Evolutionary conservation across 1,140 invertebrate species (phyloP), one percentile per base, ranked within the genome.

Genomic region (Eubasilissa regina): DNA sequence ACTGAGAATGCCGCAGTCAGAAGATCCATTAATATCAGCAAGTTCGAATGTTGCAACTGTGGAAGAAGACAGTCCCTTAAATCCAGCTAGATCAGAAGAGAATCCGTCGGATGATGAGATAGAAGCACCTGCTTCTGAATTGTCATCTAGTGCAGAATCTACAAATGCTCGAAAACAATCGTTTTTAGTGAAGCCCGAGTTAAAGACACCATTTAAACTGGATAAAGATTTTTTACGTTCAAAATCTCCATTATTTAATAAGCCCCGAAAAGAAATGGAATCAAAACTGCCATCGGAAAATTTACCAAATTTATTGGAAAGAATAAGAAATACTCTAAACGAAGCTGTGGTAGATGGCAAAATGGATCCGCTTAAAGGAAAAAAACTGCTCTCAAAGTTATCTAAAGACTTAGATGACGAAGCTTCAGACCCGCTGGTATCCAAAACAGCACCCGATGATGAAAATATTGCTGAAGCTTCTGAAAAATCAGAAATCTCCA

Each of bases 261-360:
- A 64, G 19, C 19, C 60, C 35, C 45, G 45, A 68, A 47, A 45
- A 68, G 64, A 45, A n/a, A 17, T 45, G n/a, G 25, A 62, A 35
- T 3, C 25, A 6, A 15, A 51, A 51, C 48, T 51, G 11, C 48
- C 44, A 68, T 44, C 64, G 15, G n/a, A 68, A 47, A 43, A 68
- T 17, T 45, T 68, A 15, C 43, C 35, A 11, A 47, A n/a, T 17
- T 8, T 68, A 9, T 44, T 68, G 4, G 64, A 68, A 12, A 68
- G 8, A 68, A 68, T 68, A 47, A 68, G 44, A 68, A 47, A 7
- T 21, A 68, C 64, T 8, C 19, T 68, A 68, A 48, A 45, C 17
- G 64, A 68, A 45, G 64, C 64, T 15, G 64, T 68, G 11, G 44
- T 68, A 8, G 19, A 68, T 7, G 64, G 64, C 6, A 68, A 68